Evolutionary conservation across 2,888 invertebrate species (phyloP), one percentile per base, ranked within the genome.

Genomic region (Xylota sylvarum): DNA sequence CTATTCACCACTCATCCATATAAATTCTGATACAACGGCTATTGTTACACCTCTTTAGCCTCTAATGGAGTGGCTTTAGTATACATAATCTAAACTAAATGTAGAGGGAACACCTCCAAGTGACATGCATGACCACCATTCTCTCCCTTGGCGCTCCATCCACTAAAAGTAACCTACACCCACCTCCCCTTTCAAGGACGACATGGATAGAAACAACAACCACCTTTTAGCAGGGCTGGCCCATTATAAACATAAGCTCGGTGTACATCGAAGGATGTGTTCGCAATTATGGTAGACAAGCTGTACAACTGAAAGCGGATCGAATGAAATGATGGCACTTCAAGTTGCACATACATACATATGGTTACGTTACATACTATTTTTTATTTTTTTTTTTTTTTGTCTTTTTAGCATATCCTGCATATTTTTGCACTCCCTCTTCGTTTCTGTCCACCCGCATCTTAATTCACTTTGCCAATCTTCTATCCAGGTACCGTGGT

Each of bases 261-360:
- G 48, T 62, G 56, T 64, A 72, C 35, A 50, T 35, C 73, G 65
- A 14, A 37, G 74, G 52, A 62, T 74, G 30, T 67, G 74, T 67
- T 67, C 23, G 74, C 80, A 81, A 81, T 81, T 69, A 74, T 50
- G 27, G 32, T 40, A 58, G 80, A 73, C 80, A 58, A 60, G 56
- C 55, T 30, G 27, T 43, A n/a, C 62, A 46, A 37, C 10, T 48
- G 23, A 55, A 46, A 65, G 35, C 43, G 35, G 32, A 67, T 74
- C 43, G 35, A 52, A 62, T 30, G 52, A 14, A 60, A 72, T 35
- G 32, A 55, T 43, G 60, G 50, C 73, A 58, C 56, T 64, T 58
- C 14, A 48, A 64, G 64, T 46, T 30, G 27, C 60, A 23, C 17
- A 17, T 7, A 17, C 17, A 46, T 17, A 17, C 46, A n/a, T n/a